A percentile compares a stretch with the other conserved stretches of the same genome.
phyloP scores from a whole-genome alignment of 2,888 invertebrate species.

The Cecidostiba fungosa region DNA sequence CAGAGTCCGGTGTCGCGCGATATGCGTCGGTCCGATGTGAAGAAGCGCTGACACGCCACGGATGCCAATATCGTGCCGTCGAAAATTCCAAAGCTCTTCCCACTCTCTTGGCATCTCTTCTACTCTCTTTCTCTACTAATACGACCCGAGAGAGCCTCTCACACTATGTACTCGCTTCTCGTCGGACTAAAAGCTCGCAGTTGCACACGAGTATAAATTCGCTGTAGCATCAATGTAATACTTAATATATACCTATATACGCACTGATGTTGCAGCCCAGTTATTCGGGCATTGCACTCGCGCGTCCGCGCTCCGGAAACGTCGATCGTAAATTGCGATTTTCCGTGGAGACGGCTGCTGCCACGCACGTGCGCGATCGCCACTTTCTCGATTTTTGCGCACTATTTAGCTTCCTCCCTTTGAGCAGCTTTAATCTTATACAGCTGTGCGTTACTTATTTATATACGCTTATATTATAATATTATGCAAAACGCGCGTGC shows the following conservation, averaged over 20 bases:
- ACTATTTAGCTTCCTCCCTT: not conserved
- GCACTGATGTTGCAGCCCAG: not conserved
- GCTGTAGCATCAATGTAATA: not conserved
- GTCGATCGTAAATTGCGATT: slow-evolving; percentile 65
- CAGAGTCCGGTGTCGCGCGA: not conserved
- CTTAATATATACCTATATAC: not conserved
- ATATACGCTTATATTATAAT: too few species aligned
- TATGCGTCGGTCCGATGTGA: not conserved
- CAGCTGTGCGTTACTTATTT: not conserved
- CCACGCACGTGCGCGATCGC: not conserved
- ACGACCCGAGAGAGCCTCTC: not conserved
- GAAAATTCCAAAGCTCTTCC: slow-evolving; percentile 32
- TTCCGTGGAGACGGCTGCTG: slow-evolving; percentile 39
- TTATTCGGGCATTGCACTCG: slow-evolving; percentile 63
- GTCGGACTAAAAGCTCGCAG: not conserved
- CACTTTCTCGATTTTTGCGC: not conserved
- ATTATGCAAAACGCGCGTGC: too few species aligned
- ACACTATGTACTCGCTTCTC: not conserved
- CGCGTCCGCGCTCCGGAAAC: slow-evolving; percentile 49
- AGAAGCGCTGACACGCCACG: slow-evolving; percentile 19
- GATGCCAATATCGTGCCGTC: slow-evolving; percentile 35
- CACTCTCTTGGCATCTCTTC: not conserved
- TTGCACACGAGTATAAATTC: not conserved
- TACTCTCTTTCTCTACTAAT: not conserved
- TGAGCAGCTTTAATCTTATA: not conserved